Evolutionary conservation across 2,113 vertebrate genomes (phyloP).

Genomic region (Morone chrysops): DNA sequence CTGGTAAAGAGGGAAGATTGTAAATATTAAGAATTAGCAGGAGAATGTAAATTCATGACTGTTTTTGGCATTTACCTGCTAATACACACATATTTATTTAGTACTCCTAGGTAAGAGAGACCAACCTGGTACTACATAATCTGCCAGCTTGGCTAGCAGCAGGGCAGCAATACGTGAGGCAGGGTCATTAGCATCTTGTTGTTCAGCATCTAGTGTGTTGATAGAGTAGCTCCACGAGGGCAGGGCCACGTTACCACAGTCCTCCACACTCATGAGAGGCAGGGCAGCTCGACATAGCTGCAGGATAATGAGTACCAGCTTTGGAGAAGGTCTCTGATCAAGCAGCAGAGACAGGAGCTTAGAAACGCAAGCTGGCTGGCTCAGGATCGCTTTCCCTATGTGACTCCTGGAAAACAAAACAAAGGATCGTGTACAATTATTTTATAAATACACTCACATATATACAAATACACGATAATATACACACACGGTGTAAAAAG

Average conservation of each 20-base stretch:
- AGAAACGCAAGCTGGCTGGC: slow-evolving; percentile 98
- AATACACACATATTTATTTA: not conserved
- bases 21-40: not conserved
- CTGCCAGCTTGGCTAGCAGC: slow-evolving; percentile 94
- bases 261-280: slow-evolving; percentile 98
- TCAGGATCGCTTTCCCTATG: slow-evolving; percentile 98
- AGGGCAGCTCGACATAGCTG: slow-evolving; percentile 95
- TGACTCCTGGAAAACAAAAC: slow-evolving; percentile 88
- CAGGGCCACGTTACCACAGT: slow-evolving; percentile 96
- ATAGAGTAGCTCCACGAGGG: slow-evolving; percentile 98
- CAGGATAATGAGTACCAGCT: slow-evolving; percentile 97
- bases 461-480: not conserved
- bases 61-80: not conserved
- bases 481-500: not conserved
- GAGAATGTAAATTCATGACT: not conserved
- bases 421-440: not conserved
- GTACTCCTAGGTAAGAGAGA: slow-evolving; percentile 6
- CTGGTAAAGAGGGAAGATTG: slow-evolving; percentile 64
- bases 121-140: slow-evolving; percentile 98
- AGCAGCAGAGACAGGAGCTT: slow-evolving; percentile 96
- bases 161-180: slow-evolving; percentile 96
- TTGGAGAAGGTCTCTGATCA: slow-evolving; percentile 97
- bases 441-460: not conserved
- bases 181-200: slow-evolving; percentile 94
- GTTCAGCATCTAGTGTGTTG: slow-evolving; percentile 92